These are phyloP conservation scores for Phymanthus crucifer DNA, from an alignment of 92 coral and sea anemone species.

Conservation along the genomic window DNA sequence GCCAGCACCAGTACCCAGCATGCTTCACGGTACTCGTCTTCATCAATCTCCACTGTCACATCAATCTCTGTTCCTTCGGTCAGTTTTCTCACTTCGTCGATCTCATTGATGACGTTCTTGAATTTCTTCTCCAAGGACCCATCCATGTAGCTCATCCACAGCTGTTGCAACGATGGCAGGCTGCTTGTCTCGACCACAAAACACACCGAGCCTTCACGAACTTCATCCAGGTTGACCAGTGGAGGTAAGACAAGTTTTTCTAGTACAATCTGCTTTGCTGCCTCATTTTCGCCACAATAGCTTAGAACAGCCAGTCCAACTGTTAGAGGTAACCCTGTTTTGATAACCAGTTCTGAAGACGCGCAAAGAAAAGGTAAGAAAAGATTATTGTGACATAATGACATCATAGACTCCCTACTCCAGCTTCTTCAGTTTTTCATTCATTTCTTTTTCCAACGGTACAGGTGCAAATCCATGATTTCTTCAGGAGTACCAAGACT, in stretches of 20 bases:
- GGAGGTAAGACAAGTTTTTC: neutral
- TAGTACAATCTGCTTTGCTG: neutral
- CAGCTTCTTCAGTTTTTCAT: too few species aligned
- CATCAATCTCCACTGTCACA: neutral
- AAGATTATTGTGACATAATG: too few species aligned
- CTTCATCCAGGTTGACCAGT: neutral
- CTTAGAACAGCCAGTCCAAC: neutral
- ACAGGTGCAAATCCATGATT: too few species aligned
- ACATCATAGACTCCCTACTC: too few species aligned
- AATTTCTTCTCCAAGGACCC: neutral
- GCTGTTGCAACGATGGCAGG: neutral
- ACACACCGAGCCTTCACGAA: neutral
- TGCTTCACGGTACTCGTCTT: neutral
- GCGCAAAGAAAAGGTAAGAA: neutral
- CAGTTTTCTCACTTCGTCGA: neutral
- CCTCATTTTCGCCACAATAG: neutral
- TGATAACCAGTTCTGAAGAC: neutral
- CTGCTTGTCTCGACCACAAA: neutral
- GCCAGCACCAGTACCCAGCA: neutral
- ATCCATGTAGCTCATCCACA: neutral
- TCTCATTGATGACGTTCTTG: constrained; percentile 6
- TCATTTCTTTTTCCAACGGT: too few species aligned
- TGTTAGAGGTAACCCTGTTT: neutral
- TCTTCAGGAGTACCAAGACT: too few species aligned
- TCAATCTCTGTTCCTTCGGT: neutral